phyloP scores from a whole-genome alignment of 2,797 vertebrate genomes.

The Echeneis naucrates region DNA sequence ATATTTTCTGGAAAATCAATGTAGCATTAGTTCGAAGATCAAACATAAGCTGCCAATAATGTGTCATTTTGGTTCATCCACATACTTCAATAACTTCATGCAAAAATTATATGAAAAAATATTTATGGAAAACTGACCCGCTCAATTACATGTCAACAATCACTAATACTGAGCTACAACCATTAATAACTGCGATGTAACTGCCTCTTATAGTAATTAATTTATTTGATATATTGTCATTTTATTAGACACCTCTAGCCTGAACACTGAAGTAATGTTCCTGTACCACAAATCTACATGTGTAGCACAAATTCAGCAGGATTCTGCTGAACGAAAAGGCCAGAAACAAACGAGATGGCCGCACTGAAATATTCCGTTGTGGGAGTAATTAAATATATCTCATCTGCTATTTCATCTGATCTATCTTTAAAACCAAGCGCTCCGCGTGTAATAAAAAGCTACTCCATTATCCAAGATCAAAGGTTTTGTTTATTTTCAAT shows the following conservation, averaged over 20 bases:
- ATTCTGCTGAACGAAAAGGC: too few relatives aligned
- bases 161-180: background rate
- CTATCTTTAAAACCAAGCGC: background rate
- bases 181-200: background rate
- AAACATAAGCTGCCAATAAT: too few relatives aligned
- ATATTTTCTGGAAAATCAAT: background rate
- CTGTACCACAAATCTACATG: background rate
- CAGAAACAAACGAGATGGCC: too few relatives aligned
- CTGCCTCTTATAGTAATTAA: background rate
- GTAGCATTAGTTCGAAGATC: too few relatives aligned
- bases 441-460: slow-evolving; percentile 28
- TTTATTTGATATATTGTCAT: background rate
- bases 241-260: background rate
- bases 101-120: background rate
- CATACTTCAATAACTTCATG: background rate
- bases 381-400: too few relatives aligned
- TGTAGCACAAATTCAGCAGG: too few relatives aligned
- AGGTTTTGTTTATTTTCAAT: slow-evolving; percentile 90
- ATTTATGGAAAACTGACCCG: background rate
- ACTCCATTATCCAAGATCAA: slow-evolving; percentile 80
- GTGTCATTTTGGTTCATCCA: too few relatives aligned
- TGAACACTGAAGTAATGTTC: background rate
- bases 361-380: too few relatives aligned
- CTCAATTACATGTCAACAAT: background rate
- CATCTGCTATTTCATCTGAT: too few relatives aligned